These are phyloP conservation scores for Atlantisia rogersi DNA, from an alignment of 2,113 vertebrate genomes.

Conservation along the genomic window DNA sequence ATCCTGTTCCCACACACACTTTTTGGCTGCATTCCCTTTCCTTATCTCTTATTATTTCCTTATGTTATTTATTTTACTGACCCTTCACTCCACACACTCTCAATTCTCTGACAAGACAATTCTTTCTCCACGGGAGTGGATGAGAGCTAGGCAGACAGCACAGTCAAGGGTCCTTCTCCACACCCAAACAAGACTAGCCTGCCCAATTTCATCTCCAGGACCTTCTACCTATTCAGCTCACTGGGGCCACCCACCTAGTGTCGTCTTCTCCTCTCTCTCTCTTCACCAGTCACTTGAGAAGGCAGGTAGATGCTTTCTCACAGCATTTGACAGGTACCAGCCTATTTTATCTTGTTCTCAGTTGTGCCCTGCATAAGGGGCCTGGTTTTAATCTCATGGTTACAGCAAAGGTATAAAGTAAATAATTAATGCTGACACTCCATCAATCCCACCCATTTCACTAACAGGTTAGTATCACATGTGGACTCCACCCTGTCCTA, in stretches of 20 bases:
- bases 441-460: not conserved
- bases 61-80: not conserved
- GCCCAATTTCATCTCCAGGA: not conserved
- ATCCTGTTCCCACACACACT: rapidly evolving
- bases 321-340: not conserved
- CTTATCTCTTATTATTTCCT: not conserved
- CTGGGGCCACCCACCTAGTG: rapidly evolving
- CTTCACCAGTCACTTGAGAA: not conserved
- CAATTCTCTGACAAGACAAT: not conserved
- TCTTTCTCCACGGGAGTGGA: not conserved
- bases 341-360: not conserved
- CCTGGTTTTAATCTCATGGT: not conserved
- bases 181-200: not conserved
- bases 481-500: not conserved
- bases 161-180: not conserved
- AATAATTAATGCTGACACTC: not conserved
- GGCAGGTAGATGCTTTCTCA: not conserved
- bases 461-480: not conserved
- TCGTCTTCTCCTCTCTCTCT: not conserved
- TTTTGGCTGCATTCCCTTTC: not conserved
- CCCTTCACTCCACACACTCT: not conserved
- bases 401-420: not conserved
- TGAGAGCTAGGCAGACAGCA: not conserved
- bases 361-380: not conserved
- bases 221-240: not conserved